These are phyloP conservation scores for Sparidentex hasta DNA, from an alignment of 2,797 vertebrate genomes.

Conservation along the genomic window DNA sequence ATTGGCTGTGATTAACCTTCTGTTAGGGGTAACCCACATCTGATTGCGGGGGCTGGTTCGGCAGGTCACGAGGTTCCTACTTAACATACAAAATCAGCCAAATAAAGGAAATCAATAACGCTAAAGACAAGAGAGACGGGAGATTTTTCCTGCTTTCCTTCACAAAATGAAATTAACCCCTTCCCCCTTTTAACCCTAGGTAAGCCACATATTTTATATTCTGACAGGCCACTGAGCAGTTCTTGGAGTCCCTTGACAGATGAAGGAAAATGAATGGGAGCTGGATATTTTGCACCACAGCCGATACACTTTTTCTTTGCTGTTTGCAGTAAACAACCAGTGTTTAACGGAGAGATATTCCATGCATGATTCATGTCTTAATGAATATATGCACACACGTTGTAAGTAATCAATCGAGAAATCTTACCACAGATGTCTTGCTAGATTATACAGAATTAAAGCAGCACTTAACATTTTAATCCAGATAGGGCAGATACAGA, in stretches of 20 bases:
- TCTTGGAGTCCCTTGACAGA: not conserved
- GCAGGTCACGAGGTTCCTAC: constrained; percentile 46
- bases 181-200: constrained; percentile 11
- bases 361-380: not conserved
- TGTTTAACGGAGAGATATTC: not conserved
- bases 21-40: constrained; percentile 39
- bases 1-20: constrained; percentile 70
- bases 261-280: constrained; percentile 5
- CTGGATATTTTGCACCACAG: not conserved
- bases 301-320: not conserved
- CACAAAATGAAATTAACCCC: constrained; percentile 37
- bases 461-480: not conserved
- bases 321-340: not conserved
- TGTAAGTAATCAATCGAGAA: not conserved
- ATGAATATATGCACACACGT: not conserved
- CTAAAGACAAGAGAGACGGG: constrained; percentile 51
- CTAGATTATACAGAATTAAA: not conserved
- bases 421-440: not conserved
- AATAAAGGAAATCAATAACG: constrained; percentile 71
- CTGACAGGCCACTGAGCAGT: constrained; percentile 6
- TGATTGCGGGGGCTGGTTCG: constrained; percentile 34
- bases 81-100: constrained; percentile 62
- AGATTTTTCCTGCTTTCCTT: constrained; percentile 29
- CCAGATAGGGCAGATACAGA: not conserved
- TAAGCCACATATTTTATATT: constrained; percentile 7